Evolutionary conservation across 2,888 invertebrate genomes (phyloP).

Genomic region (Axea sp.): DNA sequence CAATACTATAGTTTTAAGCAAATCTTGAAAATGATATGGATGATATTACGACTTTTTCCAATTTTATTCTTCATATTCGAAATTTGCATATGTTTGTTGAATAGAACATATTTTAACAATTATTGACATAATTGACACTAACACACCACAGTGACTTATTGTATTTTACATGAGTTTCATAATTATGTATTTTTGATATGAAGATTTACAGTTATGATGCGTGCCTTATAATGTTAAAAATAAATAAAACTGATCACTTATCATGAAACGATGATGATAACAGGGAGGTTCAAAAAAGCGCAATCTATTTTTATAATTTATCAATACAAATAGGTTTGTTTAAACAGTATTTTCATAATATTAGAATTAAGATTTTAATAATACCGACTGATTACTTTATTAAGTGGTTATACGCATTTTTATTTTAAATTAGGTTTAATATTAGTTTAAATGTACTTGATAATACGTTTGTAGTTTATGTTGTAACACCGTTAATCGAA

Average conservation of each 20-base stretch:
- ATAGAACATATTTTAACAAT: too few relatives aligned
- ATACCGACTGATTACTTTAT: conserved; percentile 24
- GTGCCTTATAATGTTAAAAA: conserved; percentile 9
- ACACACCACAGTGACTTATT: too few relatives aligned
- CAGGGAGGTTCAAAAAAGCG: not conserved
- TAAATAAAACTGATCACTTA: not conserved
- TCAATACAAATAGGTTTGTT: not conserved
- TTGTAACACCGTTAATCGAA: conserved; percentile 1
- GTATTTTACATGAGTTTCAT: too few relatives aligned
- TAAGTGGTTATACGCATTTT: too few relatives aligned
- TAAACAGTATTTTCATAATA: conserved; percentile 25
- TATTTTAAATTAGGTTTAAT: not conserved
- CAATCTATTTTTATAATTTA: conserved; percentile 3
- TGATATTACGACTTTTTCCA: too few relatives aligned
- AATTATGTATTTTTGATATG: conserved; percentile 11
- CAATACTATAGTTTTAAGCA: too few relatives aligned
- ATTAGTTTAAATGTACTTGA: conserved; percentile 5
- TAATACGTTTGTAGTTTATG: not conserved
- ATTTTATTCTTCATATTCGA: too few relatives aligned
- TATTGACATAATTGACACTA: too few relatives aligned
- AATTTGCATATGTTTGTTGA: too few relatives aligned
- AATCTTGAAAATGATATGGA: too few relatives aligned
- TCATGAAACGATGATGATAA: not conserved
- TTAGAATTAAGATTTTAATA: conserved; percentile 14
- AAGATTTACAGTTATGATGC: not conserved